A percentile compares a stretch with the other conserved stretches of the same genome.
Evolutionary conservation across 2,888 invertebrate genomes (phyloP).

Genomic region (Halictus quadricinctus): DNA sequence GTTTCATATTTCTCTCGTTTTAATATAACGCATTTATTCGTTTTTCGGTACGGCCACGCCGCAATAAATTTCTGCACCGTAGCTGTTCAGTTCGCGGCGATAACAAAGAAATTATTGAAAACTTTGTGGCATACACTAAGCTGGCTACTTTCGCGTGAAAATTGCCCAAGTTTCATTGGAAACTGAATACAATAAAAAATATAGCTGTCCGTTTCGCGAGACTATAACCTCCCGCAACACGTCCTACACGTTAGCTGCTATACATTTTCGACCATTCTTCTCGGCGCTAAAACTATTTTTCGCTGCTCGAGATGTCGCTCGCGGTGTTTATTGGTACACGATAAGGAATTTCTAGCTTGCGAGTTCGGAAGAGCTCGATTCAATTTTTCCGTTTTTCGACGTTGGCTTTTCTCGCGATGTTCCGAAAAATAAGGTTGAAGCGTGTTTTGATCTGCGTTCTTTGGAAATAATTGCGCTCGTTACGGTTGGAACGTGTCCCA

Average conservation of each 20-base stretch:
- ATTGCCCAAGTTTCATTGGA: no score
- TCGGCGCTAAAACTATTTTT: no score
- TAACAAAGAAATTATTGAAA: no score
- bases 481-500: slow-evolving; percentile 1
- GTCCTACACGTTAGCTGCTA: no score
- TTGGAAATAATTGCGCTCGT: slow-evolving; percentile 27
- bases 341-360: background rate
- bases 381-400: background rate
- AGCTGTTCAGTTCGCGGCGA: background rate
- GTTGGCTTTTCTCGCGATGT: background rate
- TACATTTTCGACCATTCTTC: no score
- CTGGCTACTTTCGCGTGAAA: no score
- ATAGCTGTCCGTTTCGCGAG: no score
- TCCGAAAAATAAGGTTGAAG: background rate
- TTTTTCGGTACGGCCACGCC: background rate
- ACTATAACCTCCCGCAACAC: no score
- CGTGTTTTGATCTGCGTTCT: slow-evolving; percentile 1
- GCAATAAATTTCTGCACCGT: background rate
- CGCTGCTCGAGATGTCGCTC: no score
- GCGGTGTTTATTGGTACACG: no score
- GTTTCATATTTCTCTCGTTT: background rate
- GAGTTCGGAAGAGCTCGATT: background rate
- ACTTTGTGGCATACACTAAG: no score
- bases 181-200: no score
- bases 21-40: background rate